Conservation (phyloP, 2,888 invertebrate genomes). For the Chelonus formosanus region DNA sequence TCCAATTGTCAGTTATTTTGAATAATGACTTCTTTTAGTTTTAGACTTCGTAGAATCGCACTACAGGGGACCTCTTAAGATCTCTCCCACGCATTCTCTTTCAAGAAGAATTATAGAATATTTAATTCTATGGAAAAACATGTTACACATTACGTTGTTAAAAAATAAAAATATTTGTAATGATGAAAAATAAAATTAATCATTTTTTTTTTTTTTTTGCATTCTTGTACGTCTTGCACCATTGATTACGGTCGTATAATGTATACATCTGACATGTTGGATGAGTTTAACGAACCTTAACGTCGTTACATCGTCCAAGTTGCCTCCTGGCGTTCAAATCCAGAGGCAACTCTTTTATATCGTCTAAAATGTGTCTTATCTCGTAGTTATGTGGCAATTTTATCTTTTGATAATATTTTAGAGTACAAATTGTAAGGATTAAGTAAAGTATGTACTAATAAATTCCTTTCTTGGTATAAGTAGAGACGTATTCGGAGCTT, state of each 20-base stretch:
- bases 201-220: not conserved
- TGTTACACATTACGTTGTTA: no score
- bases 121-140: not conserved
- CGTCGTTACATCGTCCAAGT: constrained; percentile 7
- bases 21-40: constrained; percentile 35
- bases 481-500: constrained; percentile 3
- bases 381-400: no score
- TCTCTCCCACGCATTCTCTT: constrained; percentile 47
- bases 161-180: no score
- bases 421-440: no score
- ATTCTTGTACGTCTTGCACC: not conserved
- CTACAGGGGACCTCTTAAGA: constrained; percentile 45
- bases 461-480: not conserved
- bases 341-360: not conserved
- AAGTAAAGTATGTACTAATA: no score
- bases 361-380: no score
- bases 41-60: constrained; percentile 52
- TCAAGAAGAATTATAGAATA: constrained; percentile 38
- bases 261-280: not conserved
- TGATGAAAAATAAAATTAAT: not conserved
- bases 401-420: no score
- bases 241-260: not conserved
- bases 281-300: constrained; percentile 24
- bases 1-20: constrained; percentile 12
- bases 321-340: constrained; percentile 8